Percentiles rank a stretch among this genome's conserved stretches.
Conservation (phyloP, 1,140 invertebrate species). For the Macrobrachium rosenbergii region DNA sequence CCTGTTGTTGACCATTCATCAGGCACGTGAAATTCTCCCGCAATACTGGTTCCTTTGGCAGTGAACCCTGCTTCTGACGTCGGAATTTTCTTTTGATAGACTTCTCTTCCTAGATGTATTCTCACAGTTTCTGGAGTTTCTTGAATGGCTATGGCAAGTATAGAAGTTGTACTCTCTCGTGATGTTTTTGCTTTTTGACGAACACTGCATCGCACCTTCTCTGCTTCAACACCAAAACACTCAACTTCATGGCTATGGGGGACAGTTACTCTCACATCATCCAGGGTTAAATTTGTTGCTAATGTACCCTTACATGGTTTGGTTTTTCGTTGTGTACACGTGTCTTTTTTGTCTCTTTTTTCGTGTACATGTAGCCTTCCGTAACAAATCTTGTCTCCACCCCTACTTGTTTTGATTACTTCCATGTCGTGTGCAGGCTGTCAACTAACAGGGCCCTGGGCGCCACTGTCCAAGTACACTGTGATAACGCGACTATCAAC, state of each 20-base stretch:
- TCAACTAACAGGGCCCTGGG: no score
- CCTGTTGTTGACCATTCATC: conserved; percentile 7
- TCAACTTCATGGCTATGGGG: conserved; percentile 19
- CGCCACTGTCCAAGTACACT: no score
- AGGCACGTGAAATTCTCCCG: conserved; percentile 1
- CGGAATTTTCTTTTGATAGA: no score
- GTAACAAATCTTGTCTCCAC: no score
- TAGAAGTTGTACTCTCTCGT: conserved; percentile 6
- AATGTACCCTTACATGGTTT: conserved; percentile 16
- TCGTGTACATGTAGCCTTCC: no score
- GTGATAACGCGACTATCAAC: no score
- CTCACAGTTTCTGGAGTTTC: conserved; percentile 13
- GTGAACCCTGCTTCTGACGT: no score
- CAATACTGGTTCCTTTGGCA: not conserved
- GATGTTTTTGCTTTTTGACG: conserved; percentile 12
- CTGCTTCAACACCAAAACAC: not conserved
- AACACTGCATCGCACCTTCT: not conserved
- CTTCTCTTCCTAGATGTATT: conserved; percentile 3
- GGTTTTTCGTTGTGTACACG: no score
- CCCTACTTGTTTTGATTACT: no score
- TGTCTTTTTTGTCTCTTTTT: no score
- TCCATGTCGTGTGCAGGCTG: conserved; percentile 1
- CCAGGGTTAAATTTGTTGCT: conserved; percentile 2
- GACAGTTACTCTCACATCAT: conserved; percentile 13
- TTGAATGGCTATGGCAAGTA: conserved; percentile 16